phyloP scores from a whole-genome alignment of 2,888 invertebrate genomes.

The Netelia inedita region DNA sequence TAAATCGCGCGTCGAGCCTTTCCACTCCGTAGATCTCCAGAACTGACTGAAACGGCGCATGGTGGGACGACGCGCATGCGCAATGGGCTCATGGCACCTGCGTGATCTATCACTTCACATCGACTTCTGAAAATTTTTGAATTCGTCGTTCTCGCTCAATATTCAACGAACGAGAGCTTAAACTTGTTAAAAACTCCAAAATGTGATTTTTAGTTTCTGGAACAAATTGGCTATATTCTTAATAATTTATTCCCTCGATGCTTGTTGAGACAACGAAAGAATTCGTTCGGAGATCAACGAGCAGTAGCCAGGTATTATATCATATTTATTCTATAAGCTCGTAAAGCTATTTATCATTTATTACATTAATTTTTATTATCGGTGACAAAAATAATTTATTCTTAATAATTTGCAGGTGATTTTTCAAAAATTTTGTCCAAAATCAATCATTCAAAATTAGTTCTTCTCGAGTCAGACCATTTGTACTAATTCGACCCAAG shows the following conservation, averaged over 20 bases:
- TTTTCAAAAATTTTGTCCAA: no score
- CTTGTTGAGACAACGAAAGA: slow-evolving; percentile 89
- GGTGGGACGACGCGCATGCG: no score
- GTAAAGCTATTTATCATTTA: no score
- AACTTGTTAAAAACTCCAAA: not conserved
- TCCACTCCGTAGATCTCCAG: no score
- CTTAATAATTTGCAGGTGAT: no score
- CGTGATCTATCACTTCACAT: not conserved
- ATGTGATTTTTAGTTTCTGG: not conserved
- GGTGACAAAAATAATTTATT: no score
- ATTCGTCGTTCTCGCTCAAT: not conserved
- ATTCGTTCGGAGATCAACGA: slow-evolving; percentile 89
- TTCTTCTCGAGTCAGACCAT: not conserved
- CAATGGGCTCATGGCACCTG: not conserved
- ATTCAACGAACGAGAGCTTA: not conserved
- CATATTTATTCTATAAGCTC: not conserved
- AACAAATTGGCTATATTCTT: not conserved
- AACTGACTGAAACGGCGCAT: not conserved
- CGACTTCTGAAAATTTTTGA: not conserved
- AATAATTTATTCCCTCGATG: slow-evolving; percentile 84
- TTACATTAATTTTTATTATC: no score
- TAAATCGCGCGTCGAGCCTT: no score
- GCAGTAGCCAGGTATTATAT: slow-evolving; percentile 88
- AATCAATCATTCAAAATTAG: no score
- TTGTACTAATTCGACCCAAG: not conserved